phyloP scores from a whole-genome alignment of 2,888 invertebrate species.

The Philhelius pedissequus region DNA sequence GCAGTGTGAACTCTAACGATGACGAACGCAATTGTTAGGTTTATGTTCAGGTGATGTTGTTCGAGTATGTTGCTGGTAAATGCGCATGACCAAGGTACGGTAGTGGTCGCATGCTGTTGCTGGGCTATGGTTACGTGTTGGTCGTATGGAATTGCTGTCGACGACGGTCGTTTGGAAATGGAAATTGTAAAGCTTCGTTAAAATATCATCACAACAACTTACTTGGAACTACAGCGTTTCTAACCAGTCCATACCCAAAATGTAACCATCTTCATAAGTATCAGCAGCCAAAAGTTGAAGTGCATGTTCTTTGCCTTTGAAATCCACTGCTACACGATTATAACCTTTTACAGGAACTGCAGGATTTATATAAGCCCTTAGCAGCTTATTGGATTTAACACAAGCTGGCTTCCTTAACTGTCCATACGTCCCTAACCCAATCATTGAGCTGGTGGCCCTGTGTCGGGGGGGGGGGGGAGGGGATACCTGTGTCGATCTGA shows the following conservation, averaged over 20 bases:
- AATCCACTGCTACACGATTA: not conserved
- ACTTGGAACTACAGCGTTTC: not conserved
- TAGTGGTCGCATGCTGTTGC: no score
- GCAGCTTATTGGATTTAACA: not conserved
- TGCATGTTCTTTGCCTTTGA: not conserved
- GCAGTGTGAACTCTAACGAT: no score
- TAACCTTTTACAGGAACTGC: not conserved
- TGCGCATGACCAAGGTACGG: no score
- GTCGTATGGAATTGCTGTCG: no score
- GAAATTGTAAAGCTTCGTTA: no score
- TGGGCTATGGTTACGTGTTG: no score
- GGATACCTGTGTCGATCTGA: conserved; percentile 24
- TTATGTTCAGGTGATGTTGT: no score
- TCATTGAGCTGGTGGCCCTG: conserved; percentile 26
- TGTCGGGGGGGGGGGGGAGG: no score
- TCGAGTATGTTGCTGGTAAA: no score
- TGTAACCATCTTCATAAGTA: not conserved
- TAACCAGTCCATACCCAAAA: not conserved
- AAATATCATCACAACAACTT: not conserved
- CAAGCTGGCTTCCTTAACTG: not conserved
- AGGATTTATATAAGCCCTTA: not conserved
- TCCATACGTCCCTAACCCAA: not conserved
- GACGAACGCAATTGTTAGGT: no score
- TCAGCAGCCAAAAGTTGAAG: not conserved
- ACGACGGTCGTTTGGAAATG: no score